Evolutionary conservation across 37 sponge, comb jelly and placozoan species (phyloP).

Genomic region (Cliona cf. orientalis): DNA sequence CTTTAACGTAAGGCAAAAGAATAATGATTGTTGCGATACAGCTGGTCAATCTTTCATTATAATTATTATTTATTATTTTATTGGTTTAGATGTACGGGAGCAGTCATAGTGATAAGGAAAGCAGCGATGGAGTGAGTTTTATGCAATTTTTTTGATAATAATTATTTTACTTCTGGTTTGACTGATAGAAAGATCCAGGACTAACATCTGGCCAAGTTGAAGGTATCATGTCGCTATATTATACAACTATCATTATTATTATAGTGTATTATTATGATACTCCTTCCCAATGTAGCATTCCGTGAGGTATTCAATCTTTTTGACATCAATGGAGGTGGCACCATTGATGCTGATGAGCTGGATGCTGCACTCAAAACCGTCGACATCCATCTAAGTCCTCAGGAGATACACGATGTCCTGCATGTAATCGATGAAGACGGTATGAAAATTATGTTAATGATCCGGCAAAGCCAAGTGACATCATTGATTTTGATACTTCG

Average conservation of each 20-base stretch:
- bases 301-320: conserved; percentile 73
- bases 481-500: not conserved
- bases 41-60: no score
- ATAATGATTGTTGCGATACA: no score
- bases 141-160: no score
- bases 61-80: no score
- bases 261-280: not conserved
- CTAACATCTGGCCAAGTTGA: conserved; percentile 39
- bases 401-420: conserved; percentile 61
- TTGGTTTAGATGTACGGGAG: no score
- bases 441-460: not conserved
- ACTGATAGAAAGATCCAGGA: conserved; percentile 39
- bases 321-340: conserved; percentile 73
- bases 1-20: no score
- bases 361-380: conserved; percentile 63
- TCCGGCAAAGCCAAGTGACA: not conserved
- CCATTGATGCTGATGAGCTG: conserved; percentile 66
- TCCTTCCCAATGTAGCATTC: conserved; percentile 41
- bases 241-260: not conserved
- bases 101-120: no score
- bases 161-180: no score
- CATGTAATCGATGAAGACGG: conserved; percentile 69
- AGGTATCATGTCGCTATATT: conserved; percentile 10
- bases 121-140: no score
- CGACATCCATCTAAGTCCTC: conserved; percentile 47